Base-by-base conservation (phyloP, 1,140 invertebrate species). In the Phocides pigmalion region DNA sequence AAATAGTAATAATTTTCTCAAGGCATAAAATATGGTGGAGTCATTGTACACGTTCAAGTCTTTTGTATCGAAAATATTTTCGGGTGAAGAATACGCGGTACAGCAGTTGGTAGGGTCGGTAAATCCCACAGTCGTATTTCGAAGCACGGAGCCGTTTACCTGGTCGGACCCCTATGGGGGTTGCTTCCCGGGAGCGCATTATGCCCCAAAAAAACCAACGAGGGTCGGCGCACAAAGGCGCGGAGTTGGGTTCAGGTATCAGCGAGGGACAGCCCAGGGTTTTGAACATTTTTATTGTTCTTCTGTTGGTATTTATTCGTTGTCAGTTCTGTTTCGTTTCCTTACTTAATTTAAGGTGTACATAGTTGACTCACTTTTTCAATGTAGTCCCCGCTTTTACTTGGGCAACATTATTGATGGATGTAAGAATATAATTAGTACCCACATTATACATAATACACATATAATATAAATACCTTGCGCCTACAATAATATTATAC, bases 141-240 rank as follows among this genome's bases (percentile, higher is more conserved):
- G 50, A 65, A 66, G 70, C 79, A 78, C 76, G 77, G 58, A 66
- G 49, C 66, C 35, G 68, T 80, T 70, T 90, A 90, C 88, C 88
- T 90, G 88, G 77, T 64, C 68, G 46, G 62, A 64, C 66, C 68
- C 70, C 54, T 42, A 76, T 71, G 79, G 78, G 81, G 84, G 81
- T 81, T 79, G 85, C 74, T 71, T 79, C 74, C 79, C 79, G 75
- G 70, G 72, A 76, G 71, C 80, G 72, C 72, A 82, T 84, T 87
- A 84, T 82, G 58, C 63, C 75, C 76, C 82, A 87, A 89, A 90
- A 90, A 90, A 89, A 70, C 77, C 79, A 84, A 47, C 54, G 42
- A 87, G 88, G 88, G 88, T 88, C 84, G 76, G 56, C 66, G 64
- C 56, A 88, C 81, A 89, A 87, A 78, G 76, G 79, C 66, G 66